These are phyloP conservation scores for Misgurnus anguillicaudatus DNA, from an alignment of 2,113 vertebrate genomes.

Conservation along the genomic window DNA sequence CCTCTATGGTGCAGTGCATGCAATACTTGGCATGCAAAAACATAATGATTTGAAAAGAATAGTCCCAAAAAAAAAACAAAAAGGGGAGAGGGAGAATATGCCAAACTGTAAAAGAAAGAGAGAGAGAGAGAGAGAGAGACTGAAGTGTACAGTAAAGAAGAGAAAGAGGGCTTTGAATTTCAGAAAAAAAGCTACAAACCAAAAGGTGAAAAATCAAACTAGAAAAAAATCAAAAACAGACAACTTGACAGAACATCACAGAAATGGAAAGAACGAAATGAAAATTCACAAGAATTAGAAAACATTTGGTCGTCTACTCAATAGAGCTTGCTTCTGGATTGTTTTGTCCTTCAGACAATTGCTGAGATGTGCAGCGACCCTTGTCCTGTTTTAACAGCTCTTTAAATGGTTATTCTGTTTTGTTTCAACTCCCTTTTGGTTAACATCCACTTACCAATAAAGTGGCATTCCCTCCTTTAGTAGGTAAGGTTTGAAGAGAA, in stretches of 20 bases:
- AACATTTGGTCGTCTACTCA: conserved; percentile 89
- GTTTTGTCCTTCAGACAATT: conserved; percentile 90
- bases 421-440: conserved; percentile 98
- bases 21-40: conserved; percentile 98
- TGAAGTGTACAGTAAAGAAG: conserved; percentile 68
- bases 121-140: conserved; percentile 71
- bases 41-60: conserved; percentile 80
- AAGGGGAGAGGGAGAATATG: conserved; percentile 67
- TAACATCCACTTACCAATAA: conserved; percentile 99
- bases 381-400: conserved; percentile 76
- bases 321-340: conserved; percentile 86
- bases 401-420: conserved; percentile 83
- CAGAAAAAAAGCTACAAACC: conserved; percentile 74
- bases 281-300: conserved; percentile 98
- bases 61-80: conserved; percentile 71
- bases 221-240: conserved; percentile 71
- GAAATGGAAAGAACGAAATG: conserved; percentile 85
- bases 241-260: conserved; percentile 88
- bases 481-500: conserved; percentile 99
- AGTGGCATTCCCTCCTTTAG: conserved; percentile 99
- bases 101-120: conserved; percentile 70
- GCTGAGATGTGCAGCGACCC: conserved; percentile 96
- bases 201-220: conserved; percentile 55
- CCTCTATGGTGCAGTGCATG: conserved; percentile 99
- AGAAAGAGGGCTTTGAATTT: conserved; percentile 77